Base-by-base conservation (phyloP, 1,140 invertebrate species). In the Pseudomyrmex pallidus region DNA sequence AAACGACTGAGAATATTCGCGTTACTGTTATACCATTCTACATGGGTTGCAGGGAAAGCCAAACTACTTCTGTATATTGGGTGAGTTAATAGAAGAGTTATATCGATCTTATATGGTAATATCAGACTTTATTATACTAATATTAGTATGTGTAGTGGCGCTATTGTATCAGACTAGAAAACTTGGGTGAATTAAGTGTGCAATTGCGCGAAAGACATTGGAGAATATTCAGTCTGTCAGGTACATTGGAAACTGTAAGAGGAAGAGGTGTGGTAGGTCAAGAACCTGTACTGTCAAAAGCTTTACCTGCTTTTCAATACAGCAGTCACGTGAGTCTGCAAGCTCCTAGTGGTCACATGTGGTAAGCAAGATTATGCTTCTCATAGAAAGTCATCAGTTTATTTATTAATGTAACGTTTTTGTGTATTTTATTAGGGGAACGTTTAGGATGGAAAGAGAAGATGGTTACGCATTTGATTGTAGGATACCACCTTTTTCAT, bases 1-100 rank as follows among this genome's bases (percentile, higher is more conserved):
- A 99, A 95, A 99, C 98, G 0, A 99, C 99, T 0, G 98, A 99
- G 94, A 97, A 98, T 93, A 97, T 99, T 85, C 95, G 98, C 20
- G 97, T 99, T 7, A 99, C 99, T 10, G 99, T 99, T 2, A 99
- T 99, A 93, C 99, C 99, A 3, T 99, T 99, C 94, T 99, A 99
- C 92, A 98, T 99, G 97, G 98, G 98, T 44, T 98, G 97, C 89
- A 95, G 98, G 86, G 97, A 98, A 91, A 97, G 97, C 62, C 98
- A 98, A 90, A 97, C 97, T 73, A 97, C 96, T 54, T 96, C 97
- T 54, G 97, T 98, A n/a, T 98, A 98, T 94, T 99, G 98, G 98
- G 98, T 98, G n/a, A 80, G 54, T 59, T n/a, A 5, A 13, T 15
- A 35, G 5, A 35, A 35, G 35, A 35, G 35, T 35, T 35, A 7